Base-by-base conservation (phyloP, 2,797 vertebrate species). In the Aphelocoma californica region DNA sequence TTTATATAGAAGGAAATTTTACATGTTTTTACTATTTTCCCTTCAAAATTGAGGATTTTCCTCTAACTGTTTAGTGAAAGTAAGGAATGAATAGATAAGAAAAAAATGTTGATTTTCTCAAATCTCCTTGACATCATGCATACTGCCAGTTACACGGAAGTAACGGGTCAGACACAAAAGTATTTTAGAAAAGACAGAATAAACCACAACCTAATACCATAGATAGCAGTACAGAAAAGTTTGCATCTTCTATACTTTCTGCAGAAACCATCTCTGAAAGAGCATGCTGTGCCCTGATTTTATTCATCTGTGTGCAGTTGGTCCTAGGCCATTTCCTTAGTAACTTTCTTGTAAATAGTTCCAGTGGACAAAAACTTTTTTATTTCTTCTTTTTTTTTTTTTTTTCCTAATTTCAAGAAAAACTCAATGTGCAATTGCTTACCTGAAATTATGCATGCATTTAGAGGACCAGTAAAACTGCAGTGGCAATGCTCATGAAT, bases 391-490 rank as follows among this genome's bases (percentile, higher is more conserved):
- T 48, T 50, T 8, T 36, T 36, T 34, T 83, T 7, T 34, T 54
- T 25, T 23, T 14, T 7, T 38, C 19, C 23, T n/a, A 31, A 36
- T 92, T 92, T 60, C 58, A 85, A 88, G 70, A 56, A 81, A 74
- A 88, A 64, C n/a, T 57, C 36, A 80, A 79, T 70, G 51, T 57
- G 67, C 62, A 91, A 58, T 44, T 96, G 90, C 84, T 95, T 40
- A 51, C 42, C 9, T 9, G 24, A 47, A 56, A 50, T 45, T 47
- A 91, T 42, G 62, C 42, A 82, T 51, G 75, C 16, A 50, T 54
- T 82, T 75, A 44, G 36, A 80, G 48, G 38, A 75, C 77, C 60
- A 38, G 36, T 79, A 70, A 62, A 92, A 93, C 58, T 77, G 56
- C 61, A 82, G 34, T 91, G 73, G 65, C 73, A 92, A 79, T 90